A percentile compares a stretch with the other conserved stretches of the same genome.
phyloP scores from a whole-genome alignment of 2,113 vertebrate species.

The Sorex araneus region DNA sequence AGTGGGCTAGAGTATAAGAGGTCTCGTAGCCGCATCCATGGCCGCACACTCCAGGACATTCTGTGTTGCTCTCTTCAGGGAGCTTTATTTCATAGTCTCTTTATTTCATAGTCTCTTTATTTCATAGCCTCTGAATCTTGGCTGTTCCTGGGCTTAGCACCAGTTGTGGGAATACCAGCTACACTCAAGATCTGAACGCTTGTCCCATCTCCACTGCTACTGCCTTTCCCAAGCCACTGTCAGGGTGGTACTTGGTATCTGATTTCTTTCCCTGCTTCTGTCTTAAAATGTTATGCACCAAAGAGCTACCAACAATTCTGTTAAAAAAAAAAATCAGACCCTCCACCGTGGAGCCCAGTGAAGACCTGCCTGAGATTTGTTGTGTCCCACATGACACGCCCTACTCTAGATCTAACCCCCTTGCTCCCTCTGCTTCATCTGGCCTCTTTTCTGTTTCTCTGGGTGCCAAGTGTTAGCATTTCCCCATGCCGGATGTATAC shows the following conservation, averaged over 20 bases:
- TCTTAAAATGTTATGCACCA: not conserved
- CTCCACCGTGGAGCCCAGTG: not conserved
- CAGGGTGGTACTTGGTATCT: not conserved
- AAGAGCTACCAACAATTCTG: not conserved
- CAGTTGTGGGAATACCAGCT: fast-evolving
- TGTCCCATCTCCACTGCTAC: no score
- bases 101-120: no score
- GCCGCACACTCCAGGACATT: no score
- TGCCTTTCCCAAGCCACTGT: not conserved
- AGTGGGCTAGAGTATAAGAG: no score
- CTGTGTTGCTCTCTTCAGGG: no score
- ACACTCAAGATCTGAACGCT: not conserved
- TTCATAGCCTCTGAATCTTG: no score
- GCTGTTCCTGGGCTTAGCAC: not conserved
- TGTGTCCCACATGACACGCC: not conserved
- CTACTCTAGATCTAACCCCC: not conserved
- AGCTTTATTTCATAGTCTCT: no score
- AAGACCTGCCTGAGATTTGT: not conserved
- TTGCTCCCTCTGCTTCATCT: not conserved
- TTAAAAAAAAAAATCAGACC: not conserved
- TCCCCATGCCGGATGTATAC: not conserved
- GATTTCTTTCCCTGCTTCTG: not conserved
- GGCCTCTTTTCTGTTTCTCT: not conserved
- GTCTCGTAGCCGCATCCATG: no score
- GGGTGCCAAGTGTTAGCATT: not conserved